phyloP scores from a whole-genome alignment of 2,797 vertebrate species.

The Epinephelus awoara region DNA sequence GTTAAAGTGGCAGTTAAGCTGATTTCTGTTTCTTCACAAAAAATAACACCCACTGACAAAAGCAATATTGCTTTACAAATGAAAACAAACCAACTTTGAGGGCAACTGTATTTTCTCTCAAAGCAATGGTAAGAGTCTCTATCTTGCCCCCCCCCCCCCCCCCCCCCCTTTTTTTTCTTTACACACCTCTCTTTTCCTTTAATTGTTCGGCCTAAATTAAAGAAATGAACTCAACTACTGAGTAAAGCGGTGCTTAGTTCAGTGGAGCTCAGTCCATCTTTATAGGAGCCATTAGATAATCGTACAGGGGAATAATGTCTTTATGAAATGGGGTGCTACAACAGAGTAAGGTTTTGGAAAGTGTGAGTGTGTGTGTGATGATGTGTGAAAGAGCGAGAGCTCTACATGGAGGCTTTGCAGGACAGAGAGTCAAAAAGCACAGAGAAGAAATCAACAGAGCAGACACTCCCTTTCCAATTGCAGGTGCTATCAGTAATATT shows the following conservation, averaged over 20 bases:
- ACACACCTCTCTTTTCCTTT: constrained; percentile 11
- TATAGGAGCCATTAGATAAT: constrained; percentile 65
- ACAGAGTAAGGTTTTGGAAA: constrained; percentile 34
- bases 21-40: background rate
- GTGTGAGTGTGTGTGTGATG: constrained; percentile 11
- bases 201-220: constrained; percentile 49
- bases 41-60: too few species aligned
- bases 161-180: background rate
- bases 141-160: background rate
- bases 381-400: background rate
- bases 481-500: background rate
- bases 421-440: constrained; percentile 13
- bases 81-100: background rate
- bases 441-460: constrained; percentile 6
- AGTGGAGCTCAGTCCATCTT: constrained; percentile 59
- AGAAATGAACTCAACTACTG: constrained; percentile 51
- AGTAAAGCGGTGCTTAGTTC: constrained; percentile 69
- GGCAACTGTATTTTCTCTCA: background rate
- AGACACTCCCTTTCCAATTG: background rate
- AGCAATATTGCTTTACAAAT: too few species aligned
- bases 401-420: background rate
- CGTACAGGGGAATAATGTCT: constrained; percentile 62
- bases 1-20: background rate
- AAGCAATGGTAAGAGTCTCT: background rate
- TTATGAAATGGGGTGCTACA: constrained; percentile 59